Percentiles rank a stretch among this genome's conserved stretches.
These are phyloP conservation scores for Perodicticus potto DNA, from an alignment of 2,797 vertebrate species.

Conservation along the genomic window DNA sequence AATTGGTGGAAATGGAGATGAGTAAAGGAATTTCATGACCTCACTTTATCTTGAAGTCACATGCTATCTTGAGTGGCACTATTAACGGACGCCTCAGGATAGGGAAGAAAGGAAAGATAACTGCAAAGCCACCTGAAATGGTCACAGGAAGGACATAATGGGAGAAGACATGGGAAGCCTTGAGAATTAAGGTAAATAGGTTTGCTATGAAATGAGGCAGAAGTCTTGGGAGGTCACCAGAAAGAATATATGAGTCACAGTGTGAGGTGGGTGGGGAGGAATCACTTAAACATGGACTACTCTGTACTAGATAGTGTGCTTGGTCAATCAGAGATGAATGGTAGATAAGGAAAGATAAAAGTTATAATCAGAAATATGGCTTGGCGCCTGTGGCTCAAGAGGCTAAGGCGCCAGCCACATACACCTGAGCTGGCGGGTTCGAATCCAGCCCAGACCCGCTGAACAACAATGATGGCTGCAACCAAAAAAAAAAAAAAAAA, in stretches of 20 bases:
- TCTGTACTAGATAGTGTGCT: not conserved
- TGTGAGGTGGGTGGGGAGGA: not conserved
- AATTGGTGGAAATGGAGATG: not conserved
- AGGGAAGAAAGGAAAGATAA: conserved; percentile 54
- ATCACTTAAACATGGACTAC: conserved; percentile 14
- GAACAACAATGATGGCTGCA: too few relatives aligned
- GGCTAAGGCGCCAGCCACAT: too few relatives aligned
- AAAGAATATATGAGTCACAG: conserved; percentile 35
- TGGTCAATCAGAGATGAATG: conserved; percentile 36
- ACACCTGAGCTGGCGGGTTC: too few relatives aligned
- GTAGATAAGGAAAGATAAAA: conserved; percentile 54
- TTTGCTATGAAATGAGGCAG: conserved; percentile 18
- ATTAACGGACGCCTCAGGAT: conserved; percentile 59
- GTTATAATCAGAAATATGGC: not conserved
- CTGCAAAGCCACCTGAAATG: conserved; percentile 32
- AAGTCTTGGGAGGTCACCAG: conserved; percentile 46
- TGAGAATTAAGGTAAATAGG: conserved; percentile 59
- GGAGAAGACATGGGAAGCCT: conserved; percentile 5
- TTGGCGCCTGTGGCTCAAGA: too few relatives aligned
- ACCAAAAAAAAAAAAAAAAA: too few relatives aligned
- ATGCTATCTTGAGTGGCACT: conserved; percentile 40
- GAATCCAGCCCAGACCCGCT: too few relatives aligned
- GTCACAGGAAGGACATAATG: conserved; percentile 20
- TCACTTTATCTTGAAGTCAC: conserved; percentile 37
- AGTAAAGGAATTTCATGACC: conserved; percentile 50